Conservation (phyloP, 2,888 invertebrate species). For the Tricholauxania praeusta region DNA sequence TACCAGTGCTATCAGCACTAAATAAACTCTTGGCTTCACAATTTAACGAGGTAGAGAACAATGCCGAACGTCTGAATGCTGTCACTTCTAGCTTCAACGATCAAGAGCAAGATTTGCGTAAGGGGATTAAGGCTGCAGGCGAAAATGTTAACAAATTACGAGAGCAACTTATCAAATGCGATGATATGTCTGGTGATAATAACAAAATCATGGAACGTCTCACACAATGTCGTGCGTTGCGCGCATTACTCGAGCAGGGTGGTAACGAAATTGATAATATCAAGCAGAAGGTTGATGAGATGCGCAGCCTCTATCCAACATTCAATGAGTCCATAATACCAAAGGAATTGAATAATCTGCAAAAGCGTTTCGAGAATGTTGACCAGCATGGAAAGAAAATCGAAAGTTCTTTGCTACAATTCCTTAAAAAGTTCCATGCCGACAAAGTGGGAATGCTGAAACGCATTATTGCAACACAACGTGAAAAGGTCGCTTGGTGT, state of each 20-base stretch:
- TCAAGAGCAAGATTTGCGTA: slow-evolving; percentile 79
- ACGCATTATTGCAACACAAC: slow-evolving; percentile 82
- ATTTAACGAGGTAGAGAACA: slow-evolving; percentile 79
- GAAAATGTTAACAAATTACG: slow-evolving; percentile 80
- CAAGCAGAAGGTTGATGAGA: slow-evolving; percentile 76
- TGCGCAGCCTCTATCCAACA: slow-evolving; percentile 81
- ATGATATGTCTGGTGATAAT: slow-evolving; percentile 90
- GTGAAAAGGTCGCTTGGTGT: slow-evolving; percentile 93
- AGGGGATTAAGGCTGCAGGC: slow-evolving; percentile 78
- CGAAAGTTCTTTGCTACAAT: slow-evolving; percentile 80
- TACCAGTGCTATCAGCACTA: slow-evolving; percentile 76
- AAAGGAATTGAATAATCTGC: slow-evolving; percentile 86
- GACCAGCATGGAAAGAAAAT: slow-evolving; percentile 85
- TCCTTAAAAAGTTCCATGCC: slow-evolving; percentile 87
- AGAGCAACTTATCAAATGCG: slow-evolving; percentile 88
- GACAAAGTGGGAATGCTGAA: slow-evolving; percentile 87
- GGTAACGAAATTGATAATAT: slow-evolving; percentile 78
- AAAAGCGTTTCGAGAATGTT: slow-evolving; percentile 85
- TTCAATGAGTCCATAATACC: slow-evolving; percentile 82
- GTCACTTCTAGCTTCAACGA: slow-evolving; percentile 80
- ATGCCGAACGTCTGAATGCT: slow-evolving; percentile 81
- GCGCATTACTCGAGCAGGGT: slow-evolving; percentile 77
- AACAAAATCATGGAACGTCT: slow-evolving; percentile 84
- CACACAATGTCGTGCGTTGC: slow-evolving; percentile 79
- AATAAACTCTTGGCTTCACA: slow-evolving; percentile 79